These are phyloP conservation scores for Piscicola geometra DNA, from an alignment of 2,888 invertebrate genomes.

Conservation along the genomic window DNA sequence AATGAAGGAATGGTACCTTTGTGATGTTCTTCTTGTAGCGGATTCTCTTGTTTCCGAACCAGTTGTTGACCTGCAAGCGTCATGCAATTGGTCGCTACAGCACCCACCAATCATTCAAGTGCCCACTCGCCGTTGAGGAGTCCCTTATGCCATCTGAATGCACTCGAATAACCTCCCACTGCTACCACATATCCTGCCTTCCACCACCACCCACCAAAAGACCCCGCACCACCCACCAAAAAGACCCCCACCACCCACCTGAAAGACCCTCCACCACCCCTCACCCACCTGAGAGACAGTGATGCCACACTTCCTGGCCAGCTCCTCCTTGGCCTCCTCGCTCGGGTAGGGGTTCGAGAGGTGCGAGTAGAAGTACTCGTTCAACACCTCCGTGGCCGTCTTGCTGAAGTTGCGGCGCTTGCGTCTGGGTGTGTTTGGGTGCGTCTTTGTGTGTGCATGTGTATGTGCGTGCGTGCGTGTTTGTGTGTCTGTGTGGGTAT, in stretches of 20 bases:
- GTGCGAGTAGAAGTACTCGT: slow-evolving; percentile 99
- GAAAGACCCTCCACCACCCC: not conserved
- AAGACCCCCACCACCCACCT: not conserved
- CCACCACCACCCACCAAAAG: not conserved
- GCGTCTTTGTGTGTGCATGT: not conserved
- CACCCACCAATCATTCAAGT: no score
- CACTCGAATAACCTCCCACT: not conserved
- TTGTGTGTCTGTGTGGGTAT: no score
- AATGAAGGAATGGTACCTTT: no score
- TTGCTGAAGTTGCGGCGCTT: slow-evolving; percentile 99
- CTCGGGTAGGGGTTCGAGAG: slow-evolving; percentile 98
- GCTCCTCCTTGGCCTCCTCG: slow-evolving; percentile 98
- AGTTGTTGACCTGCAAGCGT: slow-evolving; percentile 62
- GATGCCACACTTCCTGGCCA: slow-evolving; percentile 97
- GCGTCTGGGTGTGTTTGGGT: slow-evolving; percentile 53
- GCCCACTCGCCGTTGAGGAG: not conserved
- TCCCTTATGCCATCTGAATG: not conserved
- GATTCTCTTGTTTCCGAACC: slow-evolving; percentile 99
- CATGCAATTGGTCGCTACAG: no score
- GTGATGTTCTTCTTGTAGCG: slow-evolving; percentile 99
- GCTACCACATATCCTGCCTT: not conserved
- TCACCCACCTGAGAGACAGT: slow-evolving; percentile 80
- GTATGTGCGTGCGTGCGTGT: no score
- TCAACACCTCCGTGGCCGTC: slow-evolving; percentile 96
- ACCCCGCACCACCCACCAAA: not conserved